Evolutionary conservation across 2,888 invertebrate genomes (phyloP).

Genomic region (Chaetogeoica ovagalla): DNA sequence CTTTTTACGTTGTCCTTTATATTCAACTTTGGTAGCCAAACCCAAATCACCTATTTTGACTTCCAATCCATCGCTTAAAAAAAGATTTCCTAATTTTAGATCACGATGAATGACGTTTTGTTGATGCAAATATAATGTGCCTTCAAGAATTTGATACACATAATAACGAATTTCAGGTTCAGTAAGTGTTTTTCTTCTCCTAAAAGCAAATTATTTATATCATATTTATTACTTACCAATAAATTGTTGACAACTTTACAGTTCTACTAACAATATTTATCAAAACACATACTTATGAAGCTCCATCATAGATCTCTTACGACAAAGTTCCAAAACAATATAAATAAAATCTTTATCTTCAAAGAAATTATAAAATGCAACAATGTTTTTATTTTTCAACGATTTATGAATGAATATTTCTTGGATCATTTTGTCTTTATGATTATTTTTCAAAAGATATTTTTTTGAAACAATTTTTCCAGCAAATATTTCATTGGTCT

Average conservation of each 20-base stretch:
- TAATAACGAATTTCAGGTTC: conserved; percentile 97
- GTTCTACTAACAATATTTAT: not conserved
- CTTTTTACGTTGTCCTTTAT: conserved; percentile 79
- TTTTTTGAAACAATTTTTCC: conserved; percentile 97
- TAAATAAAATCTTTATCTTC: conserved; percentile 57
- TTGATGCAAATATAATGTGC: conserved; percentile 90
- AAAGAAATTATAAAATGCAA: conserved; percentile 91
- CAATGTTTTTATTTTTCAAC: conserved; percentile 86
- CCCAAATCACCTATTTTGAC: conserved; percentile 99
- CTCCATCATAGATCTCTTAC: conserved; percentile 68
- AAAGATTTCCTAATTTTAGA: conserved; percentile 95
- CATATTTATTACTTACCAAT: no score
- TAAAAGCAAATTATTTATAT: conserved; percentile 62
- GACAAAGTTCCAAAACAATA: conserved; percentile 69
- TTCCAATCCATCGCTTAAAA: conserved; percentile 88
- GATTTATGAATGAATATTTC: conserved; percentile 95
- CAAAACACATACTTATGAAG: conserved; percentile 56
- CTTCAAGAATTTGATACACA: conserved; percentile 88
- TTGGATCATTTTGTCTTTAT: conserved; percentile 94
- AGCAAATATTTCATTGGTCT: conserved; percentile 78
- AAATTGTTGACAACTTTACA: no score
- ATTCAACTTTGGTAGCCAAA: conserved; percentile 89
- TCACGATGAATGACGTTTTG: conserved; percentile 95
- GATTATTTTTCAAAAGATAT: conserved; percentile 87
- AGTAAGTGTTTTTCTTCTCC: conserved; percentile 88